Evolutionary conservation across 2,888 invertebrate species (phyloP).

Genomic region (Apamea epomidion): DNA sequence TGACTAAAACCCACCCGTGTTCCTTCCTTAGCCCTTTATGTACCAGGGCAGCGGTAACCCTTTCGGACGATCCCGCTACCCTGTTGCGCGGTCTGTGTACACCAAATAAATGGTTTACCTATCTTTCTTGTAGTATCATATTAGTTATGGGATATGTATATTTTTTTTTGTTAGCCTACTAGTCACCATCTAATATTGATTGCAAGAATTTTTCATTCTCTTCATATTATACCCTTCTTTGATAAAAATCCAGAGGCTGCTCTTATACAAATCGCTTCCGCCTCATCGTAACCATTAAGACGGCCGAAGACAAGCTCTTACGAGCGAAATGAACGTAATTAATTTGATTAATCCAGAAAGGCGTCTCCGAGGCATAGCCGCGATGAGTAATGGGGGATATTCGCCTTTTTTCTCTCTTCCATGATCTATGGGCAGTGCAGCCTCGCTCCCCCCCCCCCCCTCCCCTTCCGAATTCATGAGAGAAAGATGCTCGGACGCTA

Average conservation of each 20-base stretch:
- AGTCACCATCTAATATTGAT: background rate
- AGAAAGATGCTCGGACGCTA: slow-evolving; percentile 29
- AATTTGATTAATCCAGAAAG: slow-evolving; percentile 85
- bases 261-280: slow-evolving; percentile 46
- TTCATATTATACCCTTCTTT: background rate
- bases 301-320: slow-evolving; percentile 70
- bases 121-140: no score
- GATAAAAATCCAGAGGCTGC: slow-evolving; percentile 23
- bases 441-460: background rate
- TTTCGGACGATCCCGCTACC: no score
- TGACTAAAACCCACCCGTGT: no score
- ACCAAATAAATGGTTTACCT: no score
- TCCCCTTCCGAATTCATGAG: background rate
- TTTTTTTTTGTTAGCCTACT: no score
- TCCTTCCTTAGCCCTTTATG: no score
- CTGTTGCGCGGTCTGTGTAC: no score
- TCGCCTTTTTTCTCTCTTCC: slow-evolving; percentile 62
- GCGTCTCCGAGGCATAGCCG: slow-evolving; percentile 76
- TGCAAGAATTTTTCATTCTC: background rate
- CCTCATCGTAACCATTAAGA: slow-evolving; percentile 52
- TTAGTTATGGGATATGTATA: no score
- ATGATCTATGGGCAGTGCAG: slow-evolving; percentile 55
- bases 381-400: slow-evolving; percentile 81
- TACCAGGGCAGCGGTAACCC: no score
- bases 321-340: slow-evolving; percentile 83